Evolutionary conservation across 2,797 vertebrate species (phyloP), one percentile per base, ranked within the genome.

Genomic region (Sorex maritimensis): DNA sequence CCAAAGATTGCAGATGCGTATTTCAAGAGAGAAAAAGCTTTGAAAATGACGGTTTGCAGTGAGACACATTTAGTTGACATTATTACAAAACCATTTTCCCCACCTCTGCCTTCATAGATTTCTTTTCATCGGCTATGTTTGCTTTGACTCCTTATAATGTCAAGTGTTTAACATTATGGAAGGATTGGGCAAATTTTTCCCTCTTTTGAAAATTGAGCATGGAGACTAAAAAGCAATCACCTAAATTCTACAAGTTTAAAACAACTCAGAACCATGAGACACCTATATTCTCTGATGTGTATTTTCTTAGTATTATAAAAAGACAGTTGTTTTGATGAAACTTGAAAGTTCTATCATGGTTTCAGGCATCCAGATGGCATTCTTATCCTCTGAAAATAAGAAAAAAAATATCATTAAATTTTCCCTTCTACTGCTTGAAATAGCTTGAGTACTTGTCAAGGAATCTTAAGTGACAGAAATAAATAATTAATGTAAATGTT

Each of bases 11-110:
- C 2, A 91, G n/a, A n/a, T 46, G 44, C 23, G 1, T 10, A 81
- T 52, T 83, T 91, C 30, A 92, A 90, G 71, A 81, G 46, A 38
- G 11, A 77, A 81, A 78, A 72, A 12, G 23, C 82, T 83, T 61
- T 49, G 63, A 61, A 55, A 23, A 34, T 58, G 38, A 77, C 17
- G 52, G 9, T 21, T 74, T 61, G 6, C 5, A 21, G 21, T 67
- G 15, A 63, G 55, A 55, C 3, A 26, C 1, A 9, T n/a, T 74
- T 91, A 23, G 67, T 72, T 86, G 72, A 34, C 21, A 5, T 23
- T 58, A 19, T 49, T 28, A 55, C 0, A 46, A 46, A 82, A 55
- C 13, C 6, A 26, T 75, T 58, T 77, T 34, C 19, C 15, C 17
- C 0, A 34, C 6, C 6, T 6, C 26, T 77, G 0, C n/a, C 5